A percentile compares a stretch with the other conserved stretches of the same genome.
Evolutionary conservation across 1,140 invertebrate species (phyloP).

Genomic region (Drosophila parabipectinata): DNA sequence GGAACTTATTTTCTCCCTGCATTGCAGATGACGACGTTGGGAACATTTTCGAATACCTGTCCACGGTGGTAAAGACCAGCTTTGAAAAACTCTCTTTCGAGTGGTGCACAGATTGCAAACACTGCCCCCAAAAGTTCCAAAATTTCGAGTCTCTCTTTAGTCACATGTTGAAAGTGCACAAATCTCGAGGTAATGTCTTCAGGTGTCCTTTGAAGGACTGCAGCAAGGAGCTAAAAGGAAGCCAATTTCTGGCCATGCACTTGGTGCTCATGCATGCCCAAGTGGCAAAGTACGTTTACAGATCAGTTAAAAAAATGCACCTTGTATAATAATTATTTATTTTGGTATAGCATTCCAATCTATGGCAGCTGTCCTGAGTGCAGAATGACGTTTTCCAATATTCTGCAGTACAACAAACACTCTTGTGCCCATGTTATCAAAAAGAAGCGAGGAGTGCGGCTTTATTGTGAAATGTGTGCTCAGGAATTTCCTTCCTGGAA

Average conservation of each 20-base stretch:
- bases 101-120: constrained; percentile 48
- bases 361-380: constrained; percentile 75
- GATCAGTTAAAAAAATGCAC: too few relatives aligned
- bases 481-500: constrained; percentile 76
- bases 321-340: background rate
- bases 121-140: constrained; percentile 51
- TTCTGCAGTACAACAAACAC: constrained; percentile 75
- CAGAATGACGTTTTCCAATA: constrained; percentile 69
- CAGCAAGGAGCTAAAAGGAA: constrained; percentile 24
- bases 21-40: constrained; percentile 51
- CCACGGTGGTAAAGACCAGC: constrained; percentile 60
- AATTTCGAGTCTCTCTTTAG: constrained; percentile 51
- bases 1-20: background rate
- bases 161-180: constrained; percentile 44
- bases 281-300: constrained; percentile 57
- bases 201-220: constrained; percentile 62
- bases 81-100: constrained; percentile 68
- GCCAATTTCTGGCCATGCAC: constrained; percentile 61
- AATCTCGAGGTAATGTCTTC: constrained; percentile 23
- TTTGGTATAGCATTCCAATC: constrained; percentile 56
- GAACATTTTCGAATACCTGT: constrained; percentile 61
- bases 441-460: constrained; percentile 47
- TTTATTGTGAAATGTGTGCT: constrained; percentile 69
- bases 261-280: constrained; percentile 68
- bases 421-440: constrained; percentile 72